A percentile compares a stretch with the other conserved stretches of the same genome.
These are phyloP conservation scores for Pseudoips prasinana DNA, from an alignment of 2,888 invertebrate species.

Conservation along the genomic window DNA sequence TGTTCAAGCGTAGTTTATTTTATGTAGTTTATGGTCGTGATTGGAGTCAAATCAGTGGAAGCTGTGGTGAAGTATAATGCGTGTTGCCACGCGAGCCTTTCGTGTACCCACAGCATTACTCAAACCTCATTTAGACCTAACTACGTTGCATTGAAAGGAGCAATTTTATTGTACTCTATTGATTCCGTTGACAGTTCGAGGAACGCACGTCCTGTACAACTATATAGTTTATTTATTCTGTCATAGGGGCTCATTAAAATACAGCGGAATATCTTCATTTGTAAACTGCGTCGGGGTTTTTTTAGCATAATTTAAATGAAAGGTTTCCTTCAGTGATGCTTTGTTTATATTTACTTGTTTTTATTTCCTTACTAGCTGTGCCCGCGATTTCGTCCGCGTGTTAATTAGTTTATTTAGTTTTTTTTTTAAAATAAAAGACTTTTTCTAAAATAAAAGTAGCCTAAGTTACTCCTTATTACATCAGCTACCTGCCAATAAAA, in stretches of 20 bases:
- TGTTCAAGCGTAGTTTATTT: conserved; percentile 13
- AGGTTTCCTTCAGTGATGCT: too few species aligned
- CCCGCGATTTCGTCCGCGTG: too few species aligned
- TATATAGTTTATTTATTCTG: conserved; percentile 61
- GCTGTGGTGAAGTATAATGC: conserved; percentile 49
- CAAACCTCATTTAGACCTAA: conserved; percentile 79
- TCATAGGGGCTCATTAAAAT: conserved; percentile 56
- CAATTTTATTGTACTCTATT: conserved; percentile 78
- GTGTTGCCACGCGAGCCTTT: conserved; percentile 65
- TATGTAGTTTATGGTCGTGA: conserved; percentile 32
- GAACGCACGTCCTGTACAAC: conserved; percentile 57
- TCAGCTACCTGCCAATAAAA: too few species aligned
- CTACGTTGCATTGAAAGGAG: conserved; percentile 73
- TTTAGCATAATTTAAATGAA: too few species aligned
- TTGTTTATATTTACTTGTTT: too few species aligned
- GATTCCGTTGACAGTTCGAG: conserved; percentile 68
- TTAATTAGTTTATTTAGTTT: too few species aligned
- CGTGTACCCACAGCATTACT: conserved; percentile 74
- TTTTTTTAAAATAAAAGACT: too few species aligned
- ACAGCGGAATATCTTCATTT: conserved; percentile 34
- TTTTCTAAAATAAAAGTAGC: too few species aligned
- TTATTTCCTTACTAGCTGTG: too few species aligned
- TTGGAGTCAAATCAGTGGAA: conserved; percentile 45
- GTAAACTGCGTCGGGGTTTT: background rate
- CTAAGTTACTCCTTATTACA: too few species aligned